Base-by-base conservation (phyloP, 2,113 vertebrate genomes). In the Amblyopsis rosae region DNA sequence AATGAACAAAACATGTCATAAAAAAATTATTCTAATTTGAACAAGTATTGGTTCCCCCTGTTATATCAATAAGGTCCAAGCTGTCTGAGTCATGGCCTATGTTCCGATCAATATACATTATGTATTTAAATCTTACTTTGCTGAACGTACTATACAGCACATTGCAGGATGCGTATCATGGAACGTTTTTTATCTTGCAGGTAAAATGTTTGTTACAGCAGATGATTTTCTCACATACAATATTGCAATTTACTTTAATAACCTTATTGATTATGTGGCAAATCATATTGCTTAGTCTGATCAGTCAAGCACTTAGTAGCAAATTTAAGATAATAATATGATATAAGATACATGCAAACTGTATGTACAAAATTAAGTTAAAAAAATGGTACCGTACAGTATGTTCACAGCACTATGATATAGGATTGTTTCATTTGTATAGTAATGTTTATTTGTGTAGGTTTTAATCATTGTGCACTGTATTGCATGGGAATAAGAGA, bases 221-320 rank as follows among this genome's bases (percentile, higher is more conserved):
- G 26, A 26, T 26, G 26, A 26, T 26, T 26, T 68, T 62, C 72
- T 75, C 64, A 69, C 69, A 84, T 73, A 86, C 79, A 83, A 8
- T 41, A 41, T 41, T 76, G 73, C 73, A 85, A 73, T 63, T 80
- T 63, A 75, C 70, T 87, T 88, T 85, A 90, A 91, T 92, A 84
- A 88, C 88, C 75, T 90, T 87, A 92, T 93, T 90, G 89, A 91
- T 89, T 82, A 82, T 69, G 55, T 75, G 74, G 61, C 72, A 82
- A 76, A 80, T 89, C 83, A 82, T 77, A 78, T 12, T 53, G 70
- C 59, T 41, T 59, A 67, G 73, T 79, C 85, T 79, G 80, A 56
- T 88, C 72, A 78, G 84, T 80, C 82, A 75, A 87, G 72, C 47
- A 76, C 58, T 26, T 26, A 26, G 26, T 26, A 26, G 2, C 26